phyloP scores from a whole-genome alignment of 2,797 vertebrate genomes.

The Sebastes aleutianus region DNA sequence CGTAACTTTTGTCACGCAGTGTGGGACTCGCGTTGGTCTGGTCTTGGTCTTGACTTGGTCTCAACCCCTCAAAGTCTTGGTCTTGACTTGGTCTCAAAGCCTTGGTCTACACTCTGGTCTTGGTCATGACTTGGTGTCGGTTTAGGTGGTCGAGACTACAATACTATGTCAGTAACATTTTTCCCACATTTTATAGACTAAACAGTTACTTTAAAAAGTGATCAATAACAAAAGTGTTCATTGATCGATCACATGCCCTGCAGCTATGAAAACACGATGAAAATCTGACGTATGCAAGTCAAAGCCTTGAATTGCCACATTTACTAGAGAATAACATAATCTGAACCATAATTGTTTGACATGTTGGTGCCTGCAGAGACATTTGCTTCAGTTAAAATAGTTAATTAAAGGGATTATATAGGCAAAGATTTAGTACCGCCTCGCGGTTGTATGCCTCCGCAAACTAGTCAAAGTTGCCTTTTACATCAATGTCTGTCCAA shows the following conservation, averaged over 20 bases:
- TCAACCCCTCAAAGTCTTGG: no score
- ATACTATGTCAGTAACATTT: background rate
- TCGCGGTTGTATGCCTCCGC: no score
- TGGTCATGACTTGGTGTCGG: no score
- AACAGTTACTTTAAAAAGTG: background rate
- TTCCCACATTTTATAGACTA: background rate
- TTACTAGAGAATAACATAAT: background rate
- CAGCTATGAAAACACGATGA: background rate
- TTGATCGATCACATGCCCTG: background rate
- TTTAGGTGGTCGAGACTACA: no score
- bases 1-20: no score
- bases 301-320: background rate
- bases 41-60: no score
- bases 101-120: no score
- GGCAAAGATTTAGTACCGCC: background rate
- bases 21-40: no score
- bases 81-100: no score
- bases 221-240: background rate
- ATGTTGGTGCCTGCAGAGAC: background rate
- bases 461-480: no score
- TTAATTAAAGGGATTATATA: background rate
- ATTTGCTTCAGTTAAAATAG: background rate
- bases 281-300: background rate
- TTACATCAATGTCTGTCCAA: no score
- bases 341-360: background rate